phyloP scores from a whole-genome alignment of 2,113 vertebrate genomes.

The Coturnix japonica region DNA sequence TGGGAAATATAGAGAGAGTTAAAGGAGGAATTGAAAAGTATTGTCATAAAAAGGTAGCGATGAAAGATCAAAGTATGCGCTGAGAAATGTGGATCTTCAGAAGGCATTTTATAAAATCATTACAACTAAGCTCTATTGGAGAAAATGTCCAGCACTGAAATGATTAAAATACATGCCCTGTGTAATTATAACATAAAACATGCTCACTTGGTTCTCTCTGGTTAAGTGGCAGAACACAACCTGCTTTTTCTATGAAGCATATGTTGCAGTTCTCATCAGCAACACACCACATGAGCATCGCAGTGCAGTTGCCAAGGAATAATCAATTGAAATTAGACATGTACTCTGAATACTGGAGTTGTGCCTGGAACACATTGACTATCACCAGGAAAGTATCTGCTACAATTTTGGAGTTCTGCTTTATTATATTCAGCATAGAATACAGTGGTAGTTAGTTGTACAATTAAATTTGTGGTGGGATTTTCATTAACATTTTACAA shows the following conservation, averaged over 20 bases:
- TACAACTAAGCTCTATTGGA: background rate
- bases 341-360: background rate
- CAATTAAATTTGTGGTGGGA: background rate
- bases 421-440: background rate
- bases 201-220: background rate
- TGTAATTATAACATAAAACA: background rate
- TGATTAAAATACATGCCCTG: background rate
- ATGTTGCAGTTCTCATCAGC: slow-evolving; percentile 24
- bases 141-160: background rate
- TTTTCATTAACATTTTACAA: background rate
- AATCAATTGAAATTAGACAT: slow-evolving; percentile 32
- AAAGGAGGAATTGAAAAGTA: background rate
- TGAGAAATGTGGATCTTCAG: background rate
- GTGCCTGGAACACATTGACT: background rate
- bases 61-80: background rate
- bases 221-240: slow-evolving; percentile 32
- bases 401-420: background rate
- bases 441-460: background rate
- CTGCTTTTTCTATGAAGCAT: slow-evolving; percentile 21
- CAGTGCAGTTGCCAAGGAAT: slow-evolving; percentile 16
- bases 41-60: background rate
- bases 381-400: background rate
- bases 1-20: background rate
- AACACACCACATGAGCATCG: slow-evolving; percentile 9
- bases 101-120: background rate